Conservation (phyloP, 1,140 invertebrate species). For the Trichonephila clavata region DNA sequence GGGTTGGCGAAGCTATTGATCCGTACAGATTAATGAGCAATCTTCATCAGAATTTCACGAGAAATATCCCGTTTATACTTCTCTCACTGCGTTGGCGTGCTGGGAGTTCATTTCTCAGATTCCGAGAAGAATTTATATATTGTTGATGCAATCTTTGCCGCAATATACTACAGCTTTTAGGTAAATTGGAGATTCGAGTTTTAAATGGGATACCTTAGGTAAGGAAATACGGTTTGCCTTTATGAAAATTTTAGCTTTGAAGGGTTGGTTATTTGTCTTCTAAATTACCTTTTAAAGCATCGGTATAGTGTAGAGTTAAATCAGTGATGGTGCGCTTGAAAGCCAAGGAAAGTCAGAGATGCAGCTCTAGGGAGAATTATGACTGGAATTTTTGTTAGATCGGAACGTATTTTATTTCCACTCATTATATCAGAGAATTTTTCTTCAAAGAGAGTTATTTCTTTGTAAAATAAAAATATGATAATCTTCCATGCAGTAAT, state of each 20-base stretch:
- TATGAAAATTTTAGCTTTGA: neutral
- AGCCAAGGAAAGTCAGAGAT: too few relatives aligned
- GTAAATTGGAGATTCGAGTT: neutral
- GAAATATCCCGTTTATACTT: neutral
- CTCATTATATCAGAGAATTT: too few relatives aligned
- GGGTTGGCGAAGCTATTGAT: neutral
- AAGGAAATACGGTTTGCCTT: neutral
- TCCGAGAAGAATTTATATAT: neutral
- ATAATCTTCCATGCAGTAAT: too few relatives aligned
- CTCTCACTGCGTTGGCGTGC: neutral
- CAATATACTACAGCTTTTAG: neutral
- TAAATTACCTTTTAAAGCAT: neutral
- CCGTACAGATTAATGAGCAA: conserved; percentile 13
- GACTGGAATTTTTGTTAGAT: too few relatives aligned
- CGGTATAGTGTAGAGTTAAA: too few relatives aligned
- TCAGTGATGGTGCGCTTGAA: too few relatives aligned
- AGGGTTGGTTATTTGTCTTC: neutral
- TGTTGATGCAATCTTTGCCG: neutral
- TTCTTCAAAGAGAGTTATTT: too few relatives aligned
- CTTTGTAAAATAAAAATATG: too few relatives aligned
- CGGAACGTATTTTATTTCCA: too few relatives aligned
- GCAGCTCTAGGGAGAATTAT: too few relatives aligned
- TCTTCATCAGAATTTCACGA: neutral
- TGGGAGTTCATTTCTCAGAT: neutral
- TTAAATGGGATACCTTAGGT: neutral